phyloP scores from a whole-genome alignment of 2,113 vertebrate genomes.

The Triplophysa siluroides region DNA sequence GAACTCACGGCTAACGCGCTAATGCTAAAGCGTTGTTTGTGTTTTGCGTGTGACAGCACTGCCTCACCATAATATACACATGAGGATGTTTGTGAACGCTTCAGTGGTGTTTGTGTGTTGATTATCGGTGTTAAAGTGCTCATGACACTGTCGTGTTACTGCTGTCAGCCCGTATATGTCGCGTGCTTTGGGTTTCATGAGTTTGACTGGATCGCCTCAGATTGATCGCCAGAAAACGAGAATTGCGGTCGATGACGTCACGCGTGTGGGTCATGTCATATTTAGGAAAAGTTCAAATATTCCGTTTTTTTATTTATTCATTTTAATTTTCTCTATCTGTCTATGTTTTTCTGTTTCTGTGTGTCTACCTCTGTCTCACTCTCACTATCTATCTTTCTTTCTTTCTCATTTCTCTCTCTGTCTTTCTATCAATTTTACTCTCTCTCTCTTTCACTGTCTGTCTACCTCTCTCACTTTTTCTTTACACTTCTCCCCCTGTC shows the following conservation, averaged over 20 bases:
- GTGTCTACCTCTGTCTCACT: too few relatives aligned
- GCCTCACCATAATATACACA: neutral
- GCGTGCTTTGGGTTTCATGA: slow-evolving; percentile 3
- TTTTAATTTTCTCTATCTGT: too few relatives aligned
- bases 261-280: neutral
- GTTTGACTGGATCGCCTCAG: neutral
- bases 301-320: too few relatives aligned
- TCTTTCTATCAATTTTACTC: too few relatives aligned
- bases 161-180: neutral
- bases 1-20: slow-evolving; percentile 7
- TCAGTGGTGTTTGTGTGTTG: neutral
- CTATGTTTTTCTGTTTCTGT: too few relatives aligned
- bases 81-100: neutral
- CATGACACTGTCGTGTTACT: neutral
- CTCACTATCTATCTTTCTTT: too few relatives aligned
- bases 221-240: neutral
- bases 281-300: too few relatives aligned
- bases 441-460: too few relatives aligned
- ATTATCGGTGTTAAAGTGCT: neutral
- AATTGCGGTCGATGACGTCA: neutral
- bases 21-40: slow-evolving; percentile 17
- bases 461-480: too few relatives aligned
- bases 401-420: too few relatives aligned
- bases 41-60: neutral
- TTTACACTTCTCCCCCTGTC: too few relatives aligned